Conservation (phyloP, 2,113 vertebrate genomes). For the Pelvicachromis taeniatus region DNA sequence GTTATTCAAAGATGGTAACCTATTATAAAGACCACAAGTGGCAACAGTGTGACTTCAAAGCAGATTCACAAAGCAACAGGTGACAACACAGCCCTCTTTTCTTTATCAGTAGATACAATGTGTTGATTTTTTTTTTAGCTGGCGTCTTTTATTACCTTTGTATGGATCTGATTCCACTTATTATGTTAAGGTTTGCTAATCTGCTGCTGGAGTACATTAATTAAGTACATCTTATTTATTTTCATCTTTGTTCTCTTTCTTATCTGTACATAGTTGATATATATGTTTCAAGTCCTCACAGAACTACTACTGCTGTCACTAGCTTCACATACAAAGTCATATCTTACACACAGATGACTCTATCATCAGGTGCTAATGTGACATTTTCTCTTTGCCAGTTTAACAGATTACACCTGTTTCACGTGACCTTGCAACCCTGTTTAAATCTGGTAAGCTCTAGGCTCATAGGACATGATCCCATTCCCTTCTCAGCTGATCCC, state of each 20-base stretch:
- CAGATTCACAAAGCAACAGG: neutral
- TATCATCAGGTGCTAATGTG: neutral
- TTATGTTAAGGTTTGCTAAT: neutral
- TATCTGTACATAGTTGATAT: neutral
- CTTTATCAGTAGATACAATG: neutral
- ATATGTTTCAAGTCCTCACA: neutral
- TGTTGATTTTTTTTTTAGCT: neutral
- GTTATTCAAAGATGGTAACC: neutral
- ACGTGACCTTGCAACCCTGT: neutral
- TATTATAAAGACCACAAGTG: neutral
- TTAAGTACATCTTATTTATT: neutral
- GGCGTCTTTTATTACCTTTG: neutral
- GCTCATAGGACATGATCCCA: conserved; percentile 9
- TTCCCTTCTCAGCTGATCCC: conserved; percentile 12
- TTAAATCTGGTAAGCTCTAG: neutral
- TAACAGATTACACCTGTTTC: conserved; percentile 33
- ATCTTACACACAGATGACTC: neutral
- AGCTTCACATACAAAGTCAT: neutral
- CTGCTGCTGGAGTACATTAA: neutral
- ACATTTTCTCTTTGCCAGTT: neutral
- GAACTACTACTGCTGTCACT: neutral
- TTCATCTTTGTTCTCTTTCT: neutral
- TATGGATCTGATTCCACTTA: neutral
- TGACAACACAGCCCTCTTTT: neutral
- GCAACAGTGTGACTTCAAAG: neutral